These are phyloP conservation scores for Aplocera efformata DNA, from an alignment of 2,888 invertebrate species.

Conservation along the genomic window DNA sequence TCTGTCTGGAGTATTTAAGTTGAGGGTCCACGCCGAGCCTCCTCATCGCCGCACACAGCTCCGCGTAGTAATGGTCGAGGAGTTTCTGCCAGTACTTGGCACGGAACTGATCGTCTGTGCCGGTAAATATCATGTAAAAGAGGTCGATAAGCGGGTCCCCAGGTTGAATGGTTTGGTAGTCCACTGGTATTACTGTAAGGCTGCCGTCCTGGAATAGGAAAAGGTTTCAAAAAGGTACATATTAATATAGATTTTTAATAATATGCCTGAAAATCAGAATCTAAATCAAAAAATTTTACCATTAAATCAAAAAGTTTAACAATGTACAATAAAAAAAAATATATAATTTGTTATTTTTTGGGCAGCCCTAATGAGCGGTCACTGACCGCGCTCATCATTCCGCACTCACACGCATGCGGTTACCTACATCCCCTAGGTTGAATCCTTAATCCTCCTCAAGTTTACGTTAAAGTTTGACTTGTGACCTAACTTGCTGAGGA, in stretches of 20 bases:
- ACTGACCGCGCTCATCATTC: too few species aligned
- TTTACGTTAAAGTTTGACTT: too few species aligned
- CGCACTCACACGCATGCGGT: too few species aligned
- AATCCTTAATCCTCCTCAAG: too few species aligned
- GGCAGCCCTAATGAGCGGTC: too few species aligned
- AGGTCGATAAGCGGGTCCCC: constrained; percentile 44
- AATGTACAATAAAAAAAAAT: too few species aligned
- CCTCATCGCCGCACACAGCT: constrained; percentile 36
- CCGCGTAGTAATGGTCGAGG: constrained; percentile 35
- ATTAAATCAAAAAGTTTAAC: too few species aligned
- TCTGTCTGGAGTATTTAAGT: constrained; percentile 41
- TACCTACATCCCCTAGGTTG: too few species aligned
- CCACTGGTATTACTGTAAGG: constrained; percentile 37
- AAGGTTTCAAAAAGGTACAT: background rate
- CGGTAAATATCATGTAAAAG: constrained; percentile 45
- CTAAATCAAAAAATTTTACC: too few species aligned
- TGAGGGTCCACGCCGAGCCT: constrained; percentile 38
- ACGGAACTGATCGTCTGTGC: constrained; percentile 52
- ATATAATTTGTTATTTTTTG: too few species aligned
- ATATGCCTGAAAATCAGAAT: too few species aligned
- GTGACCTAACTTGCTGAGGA: too few species aligned
- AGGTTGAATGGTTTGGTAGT: constrained; percentile 47
- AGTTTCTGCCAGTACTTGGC: constrained; percentile 31
- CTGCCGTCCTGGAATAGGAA: constrained; percentile 21
- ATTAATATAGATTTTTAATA: background rate